phyloP scores from a whole-genome alignment of 2,797 vertebrate genomes.

The Karalla daura region DNA sequence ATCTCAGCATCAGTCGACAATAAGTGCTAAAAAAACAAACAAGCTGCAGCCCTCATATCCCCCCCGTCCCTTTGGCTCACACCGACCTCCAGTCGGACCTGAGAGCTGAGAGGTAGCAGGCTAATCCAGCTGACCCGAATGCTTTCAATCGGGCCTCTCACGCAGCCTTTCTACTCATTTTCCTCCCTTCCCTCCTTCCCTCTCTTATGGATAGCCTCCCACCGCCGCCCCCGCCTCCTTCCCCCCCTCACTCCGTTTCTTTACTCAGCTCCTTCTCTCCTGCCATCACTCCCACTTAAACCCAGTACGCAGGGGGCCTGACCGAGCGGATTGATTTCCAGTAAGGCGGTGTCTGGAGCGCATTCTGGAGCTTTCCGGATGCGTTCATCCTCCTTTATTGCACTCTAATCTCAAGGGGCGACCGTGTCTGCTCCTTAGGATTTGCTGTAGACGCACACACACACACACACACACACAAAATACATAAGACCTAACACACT shows the following conservation, averaged over 20 bases:
- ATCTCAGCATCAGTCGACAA: conserved; percentile 55
- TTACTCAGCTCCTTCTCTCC: conserved; percentile 54
- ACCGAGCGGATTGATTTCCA: conserved; percentile 80
- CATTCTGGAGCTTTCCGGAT: conserved; percentile 72
- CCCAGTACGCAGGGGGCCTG: conserved; percentile 65
- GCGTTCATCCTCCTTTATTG: conserved; percentile 81
- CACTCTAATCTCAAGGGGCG: conserved; percentile 76
- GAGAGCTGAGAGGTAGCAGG: conserved; percentile 36
- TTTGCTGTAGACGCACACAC: conserved; percentile 52
- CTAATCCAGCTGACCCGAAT: conserved; percentile 50
- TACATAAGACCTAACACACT: conserved; percentile 42
- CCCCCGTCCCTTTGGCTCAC: conserved; percentile 29
- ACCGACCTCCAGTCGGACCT: conserved; percentile 56
- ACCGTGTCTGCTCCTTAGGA: conserved; percentile 64
- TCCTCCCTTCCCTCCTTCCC: conserved; percentile 4
- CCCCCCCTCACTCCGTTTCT: conserved; percentile 40
- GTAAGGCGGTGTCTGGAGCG: conserved; percentile 73
- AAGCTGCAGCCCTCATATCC: conserved; percentile 25
- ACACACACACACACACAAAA: conserved; percentile 41
- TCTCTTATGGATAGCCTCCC: background rate
- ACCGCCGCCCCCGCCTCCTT: conserved; percentile 5
- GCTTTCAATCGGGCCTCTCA: conserved; percentile 61
- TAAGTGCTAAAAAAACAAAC: conserved; percentile 65
- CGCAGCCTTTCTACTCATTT: conserved; percentile 33
- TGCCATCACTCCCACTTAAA: conserved; percentile 76